Percentiles rank a stretch among this genome's conserved stretches.
Evolutionary conservation across 2,113 vertebrate genomes (phyloP).

Genomic region (Sapajus apella): DNA sequence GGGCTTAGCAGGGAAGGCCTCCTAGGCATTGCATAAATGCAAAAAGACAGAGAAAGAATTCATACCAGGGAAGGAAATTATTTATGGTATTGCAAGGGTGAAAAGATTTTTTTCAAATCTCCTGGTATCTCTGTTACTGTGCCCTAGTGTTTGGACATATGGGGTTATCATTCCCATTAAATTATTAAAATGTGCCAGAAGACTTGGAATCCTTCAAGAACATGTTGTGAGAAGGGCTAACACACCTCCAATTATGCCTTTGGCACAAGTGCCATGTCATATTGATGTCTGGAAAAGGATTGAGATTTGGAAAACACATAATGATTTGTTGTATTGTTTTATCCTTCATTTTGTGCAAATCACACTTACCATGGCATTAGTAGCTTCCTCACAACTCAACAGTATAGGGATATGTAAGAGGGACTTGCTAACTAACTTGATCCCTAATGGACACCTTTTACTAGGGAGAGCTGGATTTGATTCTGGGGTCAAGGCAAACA

Average conservation of each 20-base stretch:
- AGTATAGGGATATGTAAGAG: neutral
- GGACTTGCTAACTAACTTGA: neutral
- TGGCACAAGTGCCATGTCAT: slow-evolving; percentile 32
- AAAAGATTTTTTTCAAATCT: slow-evolving; percentile 32
- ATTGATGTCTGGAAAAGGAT: slow-evolving; percentile 45
- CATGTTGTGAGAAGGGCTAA: neutral
- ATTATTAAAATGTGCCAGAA: slow-evolving; percentile 27
- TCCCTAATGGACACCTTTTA: neutral
- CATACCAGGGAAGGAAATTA: slow-evolving; percentile 41
- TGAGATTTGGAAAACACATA: neutral
- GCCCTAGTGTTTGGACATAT: slow-evolving; percentile 60
- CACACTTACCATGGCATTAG: neutral
- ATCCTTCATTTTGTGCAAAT: neutral
- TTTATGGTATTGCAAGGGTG: slow-evolving; percentile 48
- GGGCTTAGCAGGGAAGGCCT: neutral
- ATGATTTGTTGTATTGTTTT: slow-evolving; percentile 46
- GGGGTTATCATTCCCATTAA: slow-evolving; percentile 29
- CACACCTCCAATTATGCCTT: slow-evolving; percentile 21
- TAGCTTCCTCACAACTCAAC: slow-evolving; percentile 8
- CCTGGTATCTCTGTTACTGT: slow-evolving; percentile 8
- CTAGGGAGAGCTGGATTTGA: neutral
- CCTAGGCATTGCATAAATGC: slow-evolving; percentile 22
- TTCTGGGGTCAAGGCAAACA: neutral
- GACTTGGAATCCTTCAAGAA: slow-evolving; percentile 38
- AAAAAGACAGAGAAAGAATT: slow-evolving; percentile 39